Conservation (phyloP, 2,888 invertebrate genomes). For the Agrochola lychnidis region DNA sequence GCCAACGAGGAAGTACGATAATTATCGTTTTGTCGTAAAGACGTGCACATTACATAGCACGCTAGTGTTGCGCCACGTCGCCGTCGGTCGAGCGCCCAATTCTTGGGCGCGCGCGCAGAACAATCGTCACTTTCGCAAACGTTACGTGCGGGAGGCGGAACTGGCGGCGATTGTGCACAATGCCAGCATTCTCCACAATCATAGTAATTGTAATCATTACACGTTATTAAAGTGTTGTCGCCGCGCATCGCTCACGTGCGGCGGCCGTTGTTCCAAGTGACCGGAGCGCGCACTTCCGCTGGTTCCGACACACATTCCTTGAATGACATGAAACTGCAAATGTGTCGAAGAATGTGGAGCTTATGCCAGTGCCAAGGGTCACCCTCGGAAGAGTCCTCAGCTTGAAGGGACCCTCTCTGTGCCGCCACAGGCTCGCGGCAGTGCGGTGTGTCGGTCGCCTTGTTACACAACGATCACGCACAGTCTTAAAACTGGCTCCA, state of each 20-base stretch:
- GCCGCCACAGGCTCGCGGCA: neutral
- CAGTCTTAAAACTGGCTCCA: slow-evolving; percentile 28
- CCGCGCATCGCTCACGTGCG: neutral
- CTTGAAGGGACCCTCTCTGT: neutral
- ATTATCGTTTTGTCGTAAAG: slow-evolving; percentile 15
- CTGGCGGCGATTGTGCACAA: slow-evolving; percentile 43
- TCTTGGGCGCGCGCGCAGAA: slow-evolving; percentile 44
- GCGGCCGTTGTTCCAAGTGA: no score
- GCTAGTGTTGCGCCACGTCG: slow-evolving; percentile 64
- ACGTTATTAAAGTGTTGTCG: slow-evolving; percentile 15
- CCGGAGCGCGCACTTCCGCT: neutral
- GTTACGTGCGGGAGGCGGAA: slow-evolving; percentile 61
- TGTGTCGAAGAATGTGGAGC: no score
- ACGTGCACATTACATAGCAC: slow-evolving; percentile 64
- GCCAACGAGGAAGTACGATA: slow-evolving; percentile 31
- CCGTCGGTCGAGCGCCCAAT: slow-evolving; percentile 67
- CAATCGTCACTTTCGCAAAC: slow-evolving; percentile 62
- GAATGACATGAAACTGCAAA: neutral
- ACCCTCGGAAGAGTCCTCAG: no score
- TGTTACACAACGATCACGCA: slow-evolving; percentile 15
- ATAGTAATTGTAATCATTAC: slow-evolving; percentile 48
- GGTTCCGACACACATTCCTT: slow-evolving; percentile 5
- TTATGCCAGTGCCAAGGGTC: no score
- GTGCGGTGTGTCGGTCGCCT: neutral
- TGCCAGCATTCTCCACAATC: slow-evolving; percentile 48